Evolutionary conservation across 2,797 vertebrate species (phyloP), one percentile per base, ranked within the genome.

Genomic region (Poecilia gillii): DNA sequence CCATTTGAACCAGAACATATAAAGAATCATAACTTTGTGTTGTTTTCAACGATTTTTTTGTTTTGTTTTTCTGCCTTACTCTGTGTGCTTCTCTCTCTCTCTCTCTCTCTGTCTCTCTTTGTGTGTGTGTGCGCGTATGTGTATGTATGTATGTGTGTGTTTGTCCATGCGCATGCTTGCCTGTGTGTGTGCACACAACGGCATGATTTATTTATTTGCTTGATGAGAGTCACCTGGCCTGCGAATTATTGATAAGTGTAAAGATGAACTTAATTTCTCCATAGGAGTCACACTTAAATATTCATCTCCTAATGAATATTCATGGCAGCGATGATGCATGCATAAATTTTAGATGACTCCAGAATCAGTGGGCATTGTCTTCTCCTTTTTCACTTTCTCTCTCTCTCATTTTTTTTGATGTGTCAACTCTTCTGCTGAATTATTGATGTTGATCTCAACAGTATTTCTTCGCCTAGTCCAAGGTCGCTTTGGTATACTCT

Each of bases 261-360:
- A 92, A 93, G 92, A 94, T 90, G 90, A 93, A 90, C 87, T 90
- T 93, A 94, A 95, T 95, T 94, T 90, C 88, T 94, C 92, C 81
- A 91, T 93, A 91, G 91, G 91, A 94, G 85, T 85, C 82, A 3
- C 57, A 87, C 91, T 95, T 86, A 91, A 93, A 93, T 94, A 95
- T 95, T 95, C 92, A 94, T 94, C 88, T 75, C 43, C 0, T 77
- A 88, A 90, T 94, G 94, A 94, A 95, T 95, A 95, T 95, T 95
- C 93, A 95, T 93, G 87, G 39, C 0, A 0, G 64, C 84, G 85
- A 90, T 92, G 93, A 93, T 94, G 93, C 89, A 47, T 81, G 83
- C 89, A 92, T 94, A 85, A 93, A 94, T 94, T 89, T 94, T 93
- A 89, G 85, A 94, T 92, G 84, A 90, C 83, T 78, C 80, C 84